Evolutionary conservation across 2,888 invertebrate genomes (phyloP).

Genomic region (Lathronympha strigana): DNA sequence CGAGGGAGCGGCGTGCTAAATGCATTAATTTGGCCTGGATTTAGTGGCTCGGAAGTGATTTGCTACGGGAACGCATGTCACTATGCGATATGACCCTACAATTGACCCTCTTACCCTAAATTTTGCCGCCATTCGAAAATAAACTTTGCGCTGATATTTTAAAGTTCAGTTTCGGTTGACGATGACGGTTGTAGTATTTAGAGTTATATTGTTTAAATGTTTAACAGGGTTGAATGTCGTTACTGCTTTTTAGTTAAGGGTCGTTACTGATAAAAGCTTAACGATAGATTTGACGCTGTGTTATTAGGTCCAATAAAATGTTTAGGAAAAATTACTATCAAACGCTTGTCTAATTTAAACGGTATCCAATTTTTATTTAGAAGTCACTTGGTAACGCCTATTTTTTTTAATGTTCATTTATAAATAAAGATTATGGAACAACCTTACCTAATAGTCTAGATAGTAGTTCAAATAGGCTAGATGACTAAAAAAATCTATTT

Average conservation of each 20-base stretch:
- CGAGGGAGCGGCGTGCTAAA: conserved; percentile 81
- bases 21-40: conserved; percentile 84
- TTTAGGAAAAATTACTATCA: conserved; percentile 43
- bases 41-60: conserved; percentile 84
- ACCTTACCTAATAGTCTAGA: too few species aligned
- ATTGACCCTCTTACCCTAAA: conserved; percentile 70
- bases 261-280: conserved; percentile 65
- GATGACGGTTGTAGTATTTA: conserved; percentile 47
- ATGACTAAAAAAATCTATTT: too few species aligned
- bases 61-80: conserved; percentile 82
- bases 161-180: conserved; percentile 53
- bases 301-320: conserved; percentile 44
- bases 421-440: too few species aligned
- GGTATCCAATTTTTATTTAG: background rate
- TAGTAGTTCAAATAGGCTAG: too few species aligned
- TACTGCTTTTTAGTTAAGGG: conserved; percentile 68
- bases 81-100: conserved; percentile 74
- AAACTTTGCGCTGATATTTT: conserved; percentile 54
- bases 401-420: background rate
- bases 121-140: conserved; percentile 57
- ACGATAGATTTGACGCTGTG: conserved; percentile 53
- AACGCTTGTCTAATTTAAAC: conserved; percentile 3
- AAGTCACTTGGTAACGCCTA: background rate
- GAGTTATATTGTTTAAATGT: conserved; percentile 58
- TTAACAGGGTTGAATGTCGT: conserved; percentile 65